Conservation (phyloP, 2,888 invertebrate species). For the Lomographa bimaculata region DNA sequence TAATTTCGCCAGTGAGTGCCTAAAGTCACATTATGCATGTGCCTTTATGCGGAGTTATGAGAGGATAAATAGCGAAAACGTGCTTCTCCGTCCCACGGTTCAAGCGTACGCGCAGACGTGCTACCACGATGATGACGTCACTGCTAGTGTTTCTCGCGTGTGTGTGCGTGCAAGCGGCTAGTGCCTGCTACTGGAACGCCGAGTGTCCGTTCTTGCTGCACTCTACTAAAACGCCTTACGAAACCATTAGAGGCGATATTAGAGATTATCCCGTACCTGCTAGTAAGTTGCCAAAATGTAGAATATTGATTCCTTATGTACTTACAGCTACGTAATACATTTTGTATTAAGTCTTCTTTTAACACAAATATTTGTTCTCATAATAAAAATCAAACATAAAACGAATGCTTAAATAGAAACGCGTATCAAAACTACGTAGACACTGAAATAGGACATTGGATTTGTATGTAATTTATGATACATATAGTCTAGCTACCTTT, state of each 20-base stretch:
- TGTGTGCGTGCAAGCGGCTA: constrained; percentile 31
- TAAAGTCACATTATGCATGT: constrained; percentile 1
- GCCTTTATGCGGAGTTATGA: constrained; percentile 4
- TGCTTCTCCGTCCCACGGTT: not conserved
- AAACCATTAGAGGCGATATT: constrained; percentile 62
- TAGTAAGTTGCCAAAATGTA: constrained; percentile 64
- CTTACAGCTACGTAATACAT: too few species aligned
- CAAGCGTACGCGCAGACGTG: constrained; percentile 1
- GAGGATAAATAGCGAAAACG: constrained; percentile 11
- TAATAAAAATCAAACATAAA: too few species aligned
- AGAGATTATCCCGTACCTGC: constrained; percentile 50
- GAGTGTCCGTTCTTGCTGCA: constrained; percentile 52
- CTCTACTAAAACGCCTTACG: constrained; percentile 67
- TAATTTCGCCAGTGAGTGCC: too few species aligned
- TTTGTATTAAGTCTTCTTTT: too few species aligned
- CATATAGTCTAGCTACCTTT: too few species aligned
- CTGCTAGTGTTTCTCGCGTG: constrained; percentile 25
- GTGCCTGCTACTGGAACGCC: constrained; percentile 61
- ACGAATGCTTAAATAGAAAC: too few species aligned
- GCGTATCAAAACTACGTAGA: too few species aligned
- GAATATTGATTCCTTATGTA: too few species aligned
- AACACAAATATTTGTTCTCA: too few species aligned
- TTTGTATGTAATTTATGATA: too few species aligned
- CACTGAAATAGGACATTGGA: too few species aligned
- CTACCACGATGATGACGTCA: constrained; percentile 25